phyloP scores from a whole-genome alignment of 2,888 invertebrate species.

The Reticulitermes lucifugus region DNA sequence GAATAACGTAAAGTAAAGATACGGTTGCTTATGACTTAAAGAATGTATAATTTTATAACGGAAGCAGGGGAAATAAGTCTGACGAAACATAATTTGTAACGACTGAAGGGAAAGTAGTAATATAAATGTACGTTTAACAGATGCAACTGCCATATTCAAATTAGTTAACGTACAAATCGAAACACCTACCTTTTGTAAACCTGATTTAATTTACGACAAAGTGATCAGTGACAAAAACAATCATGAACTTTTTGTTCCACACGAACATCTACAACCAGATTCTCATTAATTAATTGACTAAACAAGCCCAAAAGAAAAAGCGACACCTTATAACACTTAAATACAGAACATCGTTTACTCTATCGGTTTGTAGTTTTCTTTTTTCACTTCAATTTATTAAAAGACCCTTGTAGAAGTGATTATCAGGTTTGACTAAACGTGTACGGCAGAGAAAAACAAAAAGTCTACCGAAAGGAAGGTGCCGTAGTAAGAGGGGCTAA shows the following conservation, averaged over 20 bases:
- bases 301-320: background rate
- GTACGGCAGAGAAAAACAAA: background rate
- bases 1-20: too few relatives aligned
- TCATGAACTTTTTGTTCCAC: too few relatives aligned
- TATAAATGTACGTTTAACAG: too few relatives aligned
- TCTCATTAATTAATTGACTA: constrained; percentile 29
- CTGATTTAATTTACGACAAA: background rate
- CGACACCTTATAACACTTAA: constrained; percentile 17
- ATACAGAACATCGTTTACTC: background rate
- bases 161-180: too few relatives aligned
- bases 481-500: background rate
- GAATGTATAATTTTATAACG: too few relatives aligned
- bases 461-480: background rate
- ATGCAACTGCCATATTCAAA: too few relatives aligned
- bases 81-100: too few relatives aligned
- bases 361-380: background rate
- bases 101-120: too few relatives aligned
- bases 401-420: constrained; percentile 4
- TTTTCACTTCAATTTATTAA: constrained; percentile 27
- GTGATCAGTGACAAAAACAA: background rate
- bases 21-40: too few relatives aligned
- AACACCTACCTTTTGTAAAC: too few relatives aligned
- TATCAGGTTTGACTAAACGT: constrained; percentile 2
- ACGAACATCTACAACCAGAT: background rate
- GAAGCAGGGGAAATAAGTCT: too few relatives aligned